These are phyloP conservation scores for Bombus difficillimus DNA, from an alignment of 1,140 invertebrate species.

Conservation along the genomic window DNA sequence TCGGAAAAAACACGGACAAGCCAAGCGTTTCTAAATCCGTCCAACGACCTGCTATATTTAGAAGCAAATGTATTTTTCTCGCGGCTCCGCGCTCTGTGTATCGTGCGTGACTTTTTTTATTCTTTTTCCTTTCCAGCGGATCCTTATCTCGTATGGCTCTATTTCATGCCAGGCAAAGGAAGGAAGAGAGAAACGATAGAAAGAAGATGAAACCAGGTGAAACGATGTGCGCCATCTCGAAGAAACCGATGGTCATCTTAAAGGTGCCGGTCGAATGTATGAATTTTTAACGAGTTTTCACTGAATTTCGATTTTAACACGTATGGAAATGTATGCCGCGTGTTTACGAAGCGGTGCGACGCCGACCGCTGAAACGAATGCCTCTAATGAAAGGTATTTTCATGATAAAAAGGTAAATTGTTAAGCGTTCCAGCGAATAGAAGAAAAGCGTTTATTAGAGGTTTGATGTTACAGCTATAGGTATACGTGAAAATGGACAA, in stretches of 20 bases:
- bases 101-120: neutral
- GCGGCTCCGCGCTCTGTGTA: neutral
- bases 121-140: slow-evolving; percentile 10
- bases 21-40: slow-evolving; percentile 73
- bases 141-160: slow-evolving; percentile 47
- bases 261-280: neutral
- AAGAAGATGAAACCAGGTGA: neutral
- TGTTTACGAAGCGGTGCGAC: neutral
- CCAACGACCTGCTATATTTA: slow-evolving; percentile 68
- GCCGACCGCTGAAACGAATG: neutral
- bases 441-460: neutral
- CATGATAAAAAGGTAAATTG: neutral
- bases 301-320: neutral
- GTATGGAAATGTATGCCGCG: neutral
- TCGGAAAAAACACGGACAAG: slow-evolving; percentile 60
- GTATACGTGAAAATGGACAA: neutral
- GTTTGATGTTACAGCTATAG: neutral
- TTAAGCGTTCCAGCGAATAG: neutral
- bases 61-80: slow-evolving; percentile 66
- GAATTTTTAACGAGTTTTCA: neutral
- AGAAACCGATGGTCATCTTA: neutral
- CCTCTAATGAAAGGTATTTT: neutral
- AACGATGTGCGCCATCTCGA: neutral
- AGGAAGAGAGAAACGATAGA: neutral
- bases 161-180: neutral